phyloP scores from a whole-genome alignment of 2,113 vertebrate genomes.

The Puma concolor region DNA sequence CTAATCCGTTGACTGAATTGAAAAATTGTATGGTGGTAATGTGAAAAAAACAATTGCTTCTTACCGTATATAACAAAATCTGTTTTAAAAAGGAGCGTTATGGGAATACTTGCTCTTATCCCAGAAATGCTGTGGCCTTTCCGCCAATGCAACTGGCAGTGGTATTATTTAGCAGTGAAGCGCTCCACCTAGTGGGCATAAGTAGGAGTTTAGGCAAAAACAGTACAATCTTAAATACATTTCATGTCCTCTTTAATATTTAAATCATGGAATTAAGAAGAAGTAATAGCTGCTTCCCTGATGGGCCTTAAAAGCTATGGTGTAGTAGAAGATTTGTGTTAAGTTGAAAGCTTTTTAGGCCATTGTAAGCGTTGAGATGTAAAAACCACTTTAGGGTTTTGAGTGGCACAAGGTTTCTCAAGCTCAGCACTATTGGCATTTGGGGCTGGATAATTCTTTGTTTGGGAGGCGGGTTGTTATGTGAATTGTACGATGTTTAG shows the following conservation, averaged over 20 bases:
- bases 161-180: slow-evolving; percentile 51
- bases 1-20: not conserved
- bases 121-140: not conserved
- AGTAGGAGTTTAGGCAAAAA: slow-evolving; percentile 30
- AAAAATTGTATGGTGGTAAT: not conserved
- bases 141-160: not conserved
- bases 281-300: not conserved
- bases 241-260: slow-evolving; percentile 42
- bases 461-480: not conserved
- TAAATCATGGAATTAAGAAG: not conserved
- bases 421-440: not conserved
- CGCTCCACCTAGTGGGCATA: slow-evolving; percentile 58
- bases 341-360: not conserved
- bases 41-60: slow-evolving; percentile 15
- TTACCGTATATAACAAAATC: not conserved
- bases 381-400: not conserved
- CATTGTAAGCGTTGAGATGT: not conserved
- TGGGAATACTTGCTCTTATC: not conserved
- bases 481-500: not conserved
- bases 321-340: not conserved
- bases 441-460: not conserved
- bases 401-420: not conserved
- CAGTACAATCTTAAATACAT: not conserved
- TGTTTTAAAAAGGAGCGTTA: not conserved
- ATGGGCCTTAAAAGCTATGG: not conserved